phyloP scores from a whole-genome alignment of 2,113 vertebrate genomes.

The Oryzias melastigma region DNA sequence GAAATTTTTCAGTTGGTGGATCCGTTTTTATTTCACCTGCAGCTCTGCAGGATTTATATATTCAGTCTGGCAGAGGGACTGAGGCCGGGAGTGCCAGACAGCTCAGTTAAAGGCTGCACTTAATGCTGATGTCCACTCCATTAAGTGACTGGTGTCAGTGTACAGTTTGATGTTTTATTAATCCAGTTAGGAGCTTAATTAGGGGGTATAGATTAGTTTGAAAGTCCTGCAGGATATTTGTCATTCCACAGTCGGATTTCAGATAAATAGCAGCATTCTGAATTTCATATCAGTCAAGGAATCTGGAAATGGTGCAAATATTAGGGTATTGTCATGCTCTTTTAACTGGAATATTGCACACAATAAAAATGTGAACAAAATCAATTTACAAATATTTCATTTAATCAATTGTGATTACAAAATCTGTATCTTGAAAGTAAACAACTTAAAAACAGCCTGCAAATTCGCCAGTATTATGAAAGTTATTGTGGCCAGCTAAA shows the following conservation, averaged over 20 bases:
- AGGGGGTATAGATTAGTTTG: conserved; percentile 32
- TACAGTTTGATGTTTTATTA: conserved; percentile 41
- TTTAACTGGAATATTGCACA: too few species aligned
- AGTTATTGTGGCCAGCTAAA: too few species aligned
- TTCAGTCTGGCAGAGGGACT: conserved; percentile 16
- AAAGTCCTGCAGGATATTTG: conserved; percentile 28
- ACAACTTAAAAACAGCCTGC: too few species aligned
- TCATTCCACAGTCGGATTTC: conserved; percentile 24
- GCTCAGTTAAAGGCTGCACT: conserved; percentile 25
- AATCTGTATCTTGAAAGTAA: too few species aligned
- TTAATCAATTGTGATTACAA: too few species aligned
- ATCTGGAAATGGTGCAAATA: too few species aligned
- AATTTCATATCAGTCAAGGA: background rate
- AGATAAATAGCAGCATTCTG: conserved; percentile 13
- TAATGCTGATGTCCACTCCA: conserved; percentile 40
- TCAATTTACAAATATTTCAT: too few species aligned
- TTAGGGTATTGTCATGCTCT: too few species aligned
- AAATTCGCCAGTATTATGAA: too few species aligned
- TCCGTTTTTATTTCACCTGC: conserved; percentile 25
- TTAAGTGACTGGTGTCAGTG: conserved; percentile 42
- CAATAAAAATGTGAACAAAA: too few species aligned
- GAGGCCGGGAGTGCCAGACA: conserved; percentile 15
- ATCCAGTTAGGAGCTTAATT: conserved; percentile 49
- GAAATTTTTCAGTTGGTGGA: conserved; percentile 26
- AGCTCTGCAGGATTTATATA: conserved; percentile 27